phyloP scores from a whole-genome alignment of 92 coral and sea anemone species.

The Epizoanthus illoricatus region DNA sequence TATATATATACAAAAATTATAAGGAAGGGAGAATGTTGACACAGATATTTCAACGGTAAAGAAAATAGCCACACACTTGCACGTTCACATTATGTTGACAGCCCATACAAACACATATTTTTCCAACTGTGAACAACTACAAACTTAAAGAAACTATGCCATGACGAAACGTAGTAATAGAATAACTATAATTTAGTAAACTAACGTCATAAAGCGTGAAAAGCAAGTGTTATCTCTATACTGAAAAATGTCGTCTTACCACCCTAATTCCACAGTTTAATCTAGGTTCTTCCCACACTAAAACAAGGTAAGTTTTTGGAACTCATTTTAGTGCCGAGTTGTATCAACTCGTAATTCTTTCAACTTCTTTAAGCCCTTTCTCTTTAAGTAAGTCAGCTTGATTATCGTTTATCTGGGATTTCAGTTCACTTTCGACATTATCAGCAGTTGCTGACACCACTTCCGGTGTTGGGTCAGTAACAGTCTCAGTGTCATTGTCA shows the following conservation, averaged over 20 bases:
- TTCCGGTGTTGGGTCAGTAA: not conserved
- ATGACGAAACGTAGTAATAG: no score
- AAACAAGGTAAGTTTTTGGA: slow-evolving; percentile 9
- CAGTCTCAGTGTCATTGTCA: slow-evolving; percentile 48
- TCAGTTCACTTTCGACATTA: slow-evolving; percentile 14
- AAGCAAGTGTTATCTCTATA: not conserved
- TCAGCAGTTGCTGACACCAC: slow-evolving; percentile 4
- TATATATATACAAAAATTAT: not conserved
- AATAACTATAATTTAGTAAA: no score
- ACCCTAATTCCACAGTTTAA: not conserved
- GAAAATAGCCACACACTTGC: not conserved
- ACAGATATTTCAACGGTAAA: not conserved
- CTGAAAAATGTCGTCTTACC: not conserved
- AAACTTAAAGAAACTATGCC: no score
- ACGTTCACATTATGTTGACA: not conserved
- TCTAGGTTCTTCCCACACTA: not conserved
- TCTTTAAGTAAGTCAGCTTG: not conserved
- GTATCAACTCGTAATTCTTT: slow-evolving; percentile 29
- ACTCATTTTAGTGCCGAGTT: slow-evolving; percentile 10
- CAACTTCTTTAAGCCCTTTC: slow-evolving; percentile 13
- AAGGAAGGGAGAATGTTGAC: not conserved
- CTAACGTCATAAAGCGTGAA: not conserved
- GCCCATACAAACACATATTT: not conserved
- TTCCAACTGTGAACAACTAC: no score
- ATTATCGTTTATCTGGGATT: slow-evolving; percentile 29